Evolutionary conservation across 2,888 invertebrate genomes (phyloP).

Genomic region (Belgica antarctica): DNA sequence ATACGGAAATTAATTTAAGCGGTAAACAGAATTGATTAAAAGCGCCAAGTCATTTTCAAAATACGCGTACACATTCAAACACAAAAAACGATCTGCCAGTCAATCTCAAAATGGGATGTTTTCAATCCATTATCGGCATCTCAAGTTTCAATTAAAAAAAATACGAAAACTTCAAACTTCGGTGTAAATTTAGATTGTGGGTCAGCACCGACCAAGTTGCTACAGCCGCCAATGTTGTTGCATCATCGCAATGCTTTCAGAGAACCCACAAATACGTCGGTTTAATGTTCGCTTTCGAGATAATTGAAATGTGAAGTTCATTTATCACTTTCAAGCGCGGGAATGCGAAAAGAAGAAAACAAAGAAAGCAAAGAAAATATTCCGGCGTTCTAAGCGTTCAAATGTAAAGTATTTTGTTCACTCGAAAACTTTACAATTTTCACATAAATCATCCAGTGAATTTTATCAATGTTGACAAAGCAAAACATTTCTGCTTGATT

Average conservation of each 20-base stretch:
- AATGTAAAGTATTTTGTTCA: too few relatives aligned
- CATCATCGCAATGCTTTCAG: not conserved
- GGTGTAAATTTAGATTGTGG: conserved; percentile 11
- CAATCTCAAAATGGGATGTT: not conserved
- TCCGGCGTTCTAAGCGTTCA: too few relatives aligned
- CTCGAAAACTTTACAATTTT: too few relatives aligned
- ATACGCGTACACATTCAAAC: not conserved
- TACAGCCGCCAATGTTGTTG: not conserved
- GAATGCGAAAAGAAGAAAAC: too few relatives aligned
- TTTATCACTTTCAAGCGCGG: conserved; percentile 11
- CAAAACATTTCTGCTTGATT: not conserved
- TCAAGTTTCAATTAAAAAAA: conserved; percentile 24
- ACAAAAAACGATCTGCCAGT: not conserved
- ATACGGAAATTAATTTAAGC: not conserved
- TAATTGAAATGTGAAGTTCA: conserved; percentile 14
- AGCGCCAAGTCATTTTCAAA: not conserved
- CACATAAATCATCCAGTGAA: not conserved
- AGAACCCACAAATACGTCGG: too few relatives aligned
- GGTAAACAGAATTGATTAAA: too few relatives aligned
- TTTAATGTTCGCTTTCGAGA: not conserved
- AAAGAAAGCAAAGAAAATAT: too few relatives aligned
- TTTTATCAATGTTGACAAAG: not conserved
- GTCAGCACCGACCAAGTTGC: not conserved
- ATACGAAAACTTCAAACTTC: not conserved
- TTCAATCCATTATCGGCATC: conserved; percentile 1